Percentiles rank a stretch among this genome's conserved stretches.
phyloP scores from a whole-genome alignment of 2,113 vertebrate species.

The Neopipo cinnamomea region DNA sequence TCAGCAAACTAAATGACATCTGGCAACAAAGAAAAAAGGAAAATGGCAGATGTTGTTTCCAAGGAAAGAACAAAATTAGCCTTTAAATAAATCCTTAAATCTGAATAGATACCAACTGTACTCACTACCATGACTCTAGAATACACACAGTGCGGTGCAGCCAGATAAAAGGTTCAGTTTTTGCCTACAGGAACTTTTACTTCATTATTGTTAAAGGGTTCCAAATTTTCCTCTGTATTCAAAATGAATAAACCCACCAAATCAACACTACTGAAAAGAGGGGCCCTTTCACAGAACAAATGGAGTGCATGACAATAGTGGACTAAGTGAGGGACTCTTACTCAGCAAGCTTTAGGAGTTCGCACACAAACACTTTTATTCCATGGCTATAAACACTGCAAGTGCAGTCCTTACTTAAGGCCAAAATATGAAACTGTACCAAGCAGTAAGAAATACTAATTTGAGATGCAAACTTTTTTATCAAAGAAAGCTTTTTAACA shows the following conservation, averaged over 20 bases:
- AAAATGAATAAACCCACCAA: not conserved
- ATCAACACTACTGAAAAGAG: not conserved
- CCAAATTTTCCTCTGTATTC: not conserved
- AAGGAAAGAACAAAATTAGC: not conserved
- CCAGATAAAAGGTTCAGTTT: not conserved
- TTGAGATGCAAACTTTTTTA: not conserved
- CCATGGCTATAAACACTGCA: not conserved
- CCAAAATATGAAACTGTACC: not conserved
- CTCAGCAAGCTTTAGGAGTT: not conserved
- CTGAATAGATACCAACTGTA: not conserved
- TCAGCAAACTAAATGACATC: not conserved
- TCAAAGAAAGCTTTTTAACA: not conserved
- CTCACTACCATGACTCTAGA: not conserved
- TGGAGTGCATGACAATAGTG: accelerated
- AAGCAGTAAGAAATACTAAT: not conserved
- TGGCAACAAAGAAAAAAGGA: not conserved
- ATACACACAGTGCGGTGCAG: not conserved
- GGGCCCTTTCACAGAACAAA: not conserved
- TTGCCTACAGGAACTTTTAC: not conserved
- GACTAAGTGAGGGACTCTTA: not conserved
- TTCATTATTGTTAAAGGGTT: not conserved
- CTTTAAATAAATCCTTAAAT: not conserved
- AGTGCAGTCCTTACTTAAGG: not conserved
- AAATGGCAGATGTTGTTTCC: not conserved
- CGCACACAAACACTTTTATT: not conserved